Base-by-base conservation (phyloP, 2,888 invertebrate genomes). In the Thysanoteuthis rhombus region DNA sequence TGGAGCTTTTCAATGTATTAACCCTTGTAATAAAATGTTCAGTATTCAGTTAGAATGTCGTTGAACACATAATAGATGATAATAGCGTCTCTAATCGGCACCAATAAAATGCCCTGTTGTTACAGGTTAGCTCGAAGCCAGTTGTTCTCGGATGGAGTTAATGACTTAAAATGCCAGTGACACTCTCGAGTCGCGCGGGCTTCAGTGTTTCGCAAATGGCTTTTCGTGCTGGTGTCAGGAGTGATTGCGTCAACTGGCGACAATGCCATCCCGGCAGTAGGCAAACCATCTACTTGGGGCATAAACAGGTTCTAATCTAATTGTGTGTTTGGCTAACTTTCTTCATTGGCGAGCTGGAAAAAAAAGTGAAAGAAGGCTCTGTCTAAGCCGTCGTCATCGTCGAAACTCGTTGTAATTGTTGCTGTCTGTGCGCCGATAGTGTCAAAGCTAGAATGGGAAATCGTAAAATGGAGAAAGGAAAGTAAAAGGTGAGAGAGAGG, bases 21-120 rank as follows among this genome's bases (percentile, higher is more conserved):
- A 75, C 75, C 75, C 75, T 75, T n/a, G 75, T 75, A n/a, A 75
- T 75, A 75, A n/a, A 75, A n/a, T 75, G 75, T 75, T n/a, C n/a
- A 12, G 75, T 4, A 19, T n/a, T n/a, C 12, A n/a, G n/a, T 75
- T 75, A 16, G 75, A n/a, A n/a, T n/a, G 75, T 75, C 75, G 75
- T 75, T 75, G 75, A 75, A 75, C 75, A 36, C 75, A 36, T 75
- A 75, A 75, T 75, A 75, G 75, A 75, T 36, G n/a, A 75, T 75
- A 75, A 75, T 75, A 75, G 75, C 75, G 75, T n/a, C n/a, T 36
- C 36, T 75, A 75, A 75, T 75, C 75, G 75, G 75, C 16, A 75
- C 75, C 75, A 75, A 75, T 75, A 75, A 75, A 75, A 75, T 75
- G 75, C n/a, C 75, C 75, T n/a, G 75, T 75, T 75, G 75, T 36